Evolutionary conservation across 2,797 vertebrate genomes (phyloP).

Genomic region (Cacajao melanocephalus): DNA sequence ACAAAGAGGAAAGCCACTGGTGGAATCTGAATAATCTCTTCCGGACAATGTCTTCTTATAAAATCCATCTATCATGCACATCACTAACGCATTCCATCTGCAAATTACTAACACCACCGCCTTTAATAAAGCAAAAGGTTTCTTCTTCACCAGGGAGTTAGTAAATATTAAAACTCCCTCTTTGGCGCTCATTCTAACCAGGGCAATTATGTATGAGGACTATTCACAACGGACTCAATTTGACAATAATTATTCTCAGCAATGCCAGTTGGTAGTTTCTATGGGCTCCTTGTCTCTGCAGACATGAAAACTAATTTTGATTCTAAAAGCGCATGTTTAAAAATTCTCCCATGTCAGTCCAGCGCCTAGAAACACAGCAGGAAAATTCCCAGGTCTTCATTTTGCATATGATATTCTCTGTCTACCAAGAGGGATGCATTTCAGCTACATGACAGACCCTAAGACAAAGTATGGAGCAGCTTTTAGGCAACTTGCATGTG

Average conservation of each 20-base stretch:
- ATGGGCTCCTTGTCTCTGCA: neutral
- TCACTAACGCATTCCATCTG: neutral
- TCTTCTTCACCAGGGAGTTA: conserved; percentile 17
- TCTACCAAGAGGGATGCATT: neutral
- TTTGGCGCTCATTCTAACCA: neutral
- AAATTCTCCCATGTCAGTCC: neutral
- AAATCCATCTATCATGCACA: neutral
- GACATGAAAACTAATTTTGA: conserved; percentile 53
- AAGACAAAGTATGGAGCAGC: neutral
- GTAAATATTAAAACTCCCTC: conserved; percentile 59
- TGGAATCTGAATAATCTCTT: neutral
- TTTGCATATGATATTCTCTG: neutral
- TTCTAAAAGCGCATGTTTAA: neutral
- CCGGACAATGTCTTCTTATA: neutral
- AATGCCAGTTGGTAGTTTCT: conserved; percentile 37
- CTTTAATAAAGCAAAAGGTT: conserved; percentile 35
- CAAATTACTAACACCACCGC: neutral
- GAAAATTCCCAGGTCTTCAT: neutral
- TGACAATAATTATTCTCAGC: conserved; percentile 60
- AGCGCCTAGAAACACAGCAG: neutral
- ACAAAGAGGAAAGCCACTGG: neutral
- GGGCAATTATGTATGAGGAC: conserved; percentile 41
- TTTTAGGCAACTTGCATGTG: neutral
- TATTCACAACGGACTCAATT: conserved; percentile 57
- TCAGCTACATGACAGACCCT: neutral